Conservation (phyloP, 92 coral and sea anemone genomes). For the Porites cylindrica region DNA sequence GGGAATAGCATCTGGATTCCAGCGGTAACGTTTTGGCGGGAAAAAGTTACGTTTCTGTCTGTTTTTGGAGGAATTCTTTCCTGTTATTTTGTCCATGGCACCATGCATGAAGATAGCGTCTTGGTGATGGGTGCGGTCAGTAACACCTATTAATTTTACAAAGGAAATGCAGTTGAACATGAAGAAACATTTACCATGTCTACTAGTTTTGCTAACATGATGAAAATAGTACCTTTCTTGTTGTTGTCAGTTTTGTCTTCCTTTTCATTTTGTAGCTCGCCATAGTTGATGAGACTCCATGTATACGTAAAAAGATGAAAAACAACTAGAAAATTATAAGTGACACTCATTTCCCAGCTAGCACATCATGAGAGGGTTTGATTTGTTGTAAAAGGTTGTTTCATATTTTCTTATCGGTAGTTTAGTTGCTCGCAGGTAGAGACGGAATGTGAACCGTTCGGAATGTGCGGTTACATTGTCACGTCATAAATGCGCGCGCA, state of each 20-base stretch:
- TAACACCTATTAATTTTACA: not conserved
- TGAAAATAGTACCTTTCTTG: not conserved
- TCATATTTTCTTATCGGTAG: not conserved
- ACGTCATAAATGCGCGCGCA: conserved; percentile 20
- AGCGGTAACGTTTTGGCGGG: conserved; percentile 24
- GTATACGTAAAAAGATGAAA: not conserved
- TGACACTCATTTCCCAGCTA: not conserved
- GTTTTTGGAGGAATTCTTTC: not conserved
- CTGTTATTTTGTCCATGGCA: not conserved
- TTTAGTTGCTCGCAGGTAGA: not conserved
- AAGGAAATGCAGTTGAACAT: not conserved
- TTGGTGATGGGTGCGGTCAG: not conserved
- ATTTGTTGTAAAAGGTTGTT: not conserved
- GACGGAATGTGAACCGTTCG: not conserved
- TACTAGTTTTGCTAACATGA: not conserved
- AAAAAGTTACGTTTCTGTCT: conserved; percentile 38
- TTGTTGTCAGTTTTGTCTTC: not conserved
- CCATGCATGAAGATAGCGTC: not conserved
- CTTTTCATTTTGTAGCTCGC: not conserved
- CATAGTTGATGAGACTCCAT: not conserved
- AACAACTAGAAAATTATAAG: not conserved
- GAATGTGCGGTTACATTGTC: not conserved
- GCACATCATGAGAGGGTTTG: not conserved
- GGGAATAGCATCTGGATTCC: conserved; percentile 11
- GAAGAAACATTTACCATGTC: not conserved